Conservation (phyloP, 2,888 invertebrate species). For the Drosophila seclusa region DNA sequence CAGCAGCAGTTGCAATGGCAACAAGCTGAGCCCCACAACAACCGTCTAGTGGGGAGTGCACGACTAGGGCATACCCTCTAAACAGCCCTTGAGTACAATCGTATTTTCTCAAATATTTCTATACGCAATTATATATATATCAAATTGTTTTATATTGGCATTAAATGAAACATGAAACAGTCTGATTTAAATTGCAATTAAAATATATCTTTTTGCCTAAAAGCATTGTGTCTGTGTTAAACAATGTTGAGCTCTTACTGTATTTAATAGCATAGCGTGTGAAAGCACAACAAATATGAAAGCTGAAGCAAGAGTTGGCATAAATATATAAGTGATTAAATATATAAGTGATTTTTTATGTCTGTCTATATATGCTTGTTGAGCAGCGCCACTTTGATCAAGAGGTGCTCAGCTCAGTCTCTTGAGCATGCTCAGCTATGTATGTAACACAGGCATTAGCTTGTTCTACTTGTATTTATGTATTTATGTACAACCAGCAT, state of each 20-base stretch:
- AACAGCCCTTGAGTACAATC: neutral
- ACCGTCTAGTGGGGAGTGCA: neutral
- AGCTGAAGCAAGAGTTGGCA: neutral
- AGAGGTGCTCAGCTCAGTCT: neutral
- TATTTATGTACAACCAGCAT: neutral
- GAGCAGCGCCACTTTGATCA: neutral
- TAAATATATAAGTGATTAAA: neutral
- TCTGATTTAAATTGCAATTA: neutral
- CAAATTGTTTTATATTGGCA: neutral
- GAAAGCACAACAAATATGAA: neutral
- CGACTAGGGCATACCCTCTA: neutral
- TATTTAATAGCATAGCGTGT: neutral
- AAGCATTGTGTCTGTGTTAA: neutral
- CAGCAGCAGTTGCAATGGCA: conserved; percentile 35
- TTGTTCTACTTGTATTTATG: neutral
- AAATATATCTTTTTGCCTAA: neutral
- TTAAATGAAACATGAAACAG: neutral
- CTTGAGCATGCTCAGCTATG: neutral
- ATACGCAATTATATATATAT: neutral
- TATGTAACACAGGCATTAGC: neutral
- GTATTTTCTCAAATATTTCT: neutral
- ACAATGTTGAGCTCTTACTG: neutral
- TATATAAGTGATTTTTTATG: neutral
- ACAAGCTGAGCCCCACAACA: conserved; percentile 31
- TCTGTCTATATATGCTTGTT: neutral